Evolutionary conservation across 2,113 vertebrate genomes (phyloP).

Genomic region (Elephas maximus): DNA sequence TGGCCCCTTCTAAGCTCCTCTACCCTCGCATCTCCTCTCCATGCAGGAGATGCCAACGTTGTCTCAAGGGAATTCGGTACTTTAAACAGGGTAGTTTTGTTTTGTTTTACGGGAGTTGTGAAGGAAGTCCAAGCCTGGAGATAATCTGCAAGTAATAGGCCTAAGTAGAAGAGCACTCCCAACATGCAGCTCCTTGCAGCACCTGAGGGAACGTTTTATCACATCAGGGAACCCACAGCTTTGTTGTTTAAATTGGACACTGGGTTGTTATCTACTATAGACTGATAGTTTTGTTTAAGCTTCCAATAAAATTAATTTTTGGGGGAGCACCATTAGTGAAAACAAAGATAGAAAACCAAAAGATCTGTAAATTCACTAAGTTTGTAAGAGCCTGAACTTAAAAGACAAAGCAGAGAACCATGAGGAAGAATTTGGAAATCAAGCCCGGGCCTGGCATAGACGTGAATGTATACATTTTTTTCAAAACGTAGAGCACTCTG

Average conservation of each 20-base stretch:
- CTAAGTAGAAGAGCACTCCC: not conserved
- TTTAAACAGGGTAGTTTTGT: not conserved
- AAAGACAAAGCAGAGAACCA: conserved; percentile 54
- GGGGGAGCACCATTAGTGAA: conserved; percentile 37
- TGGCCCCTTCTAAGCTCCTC: too few relatives aligned
- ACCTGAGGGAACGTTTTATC: not conserved
- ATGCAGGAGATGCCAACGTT: too few relatives aligned
- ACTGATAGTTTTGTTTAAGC: conserved; percentile 21
- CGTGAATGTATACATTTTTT: not conserved
- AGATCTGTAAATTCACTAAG: conserved; percentile 7
- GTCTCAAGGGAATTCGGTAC: not conserved
- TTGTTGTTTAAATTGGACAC: not conserved
- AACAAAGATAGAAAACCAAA: conserved; percentile 56
- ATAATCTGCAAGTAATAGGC: not conserved
- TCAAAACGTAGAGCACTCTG: conserved; percentile 11
- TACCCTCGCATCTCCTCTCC: too few relatives aligned
- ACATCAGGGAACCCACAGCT: not conserved
- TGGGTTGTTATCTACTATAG: not conserved
- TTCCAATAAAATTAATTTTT: conserved; percentile 36
- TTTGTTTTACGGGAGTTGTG: not conserved
- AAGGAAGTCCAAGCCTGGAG: not conserved
- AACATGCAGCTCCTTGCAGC: not conserved
- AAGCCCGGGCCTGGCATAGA: not conserved
- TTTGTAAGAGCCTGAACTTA: conserved; percentile 7
- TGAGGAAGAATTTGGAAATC: conserved; percentile 47